These are phyloP conservation scores for Tortricodes alternella DNA, from an alignment of 2,888 invertebrate species.

Conservation along the genomic window DNA sequence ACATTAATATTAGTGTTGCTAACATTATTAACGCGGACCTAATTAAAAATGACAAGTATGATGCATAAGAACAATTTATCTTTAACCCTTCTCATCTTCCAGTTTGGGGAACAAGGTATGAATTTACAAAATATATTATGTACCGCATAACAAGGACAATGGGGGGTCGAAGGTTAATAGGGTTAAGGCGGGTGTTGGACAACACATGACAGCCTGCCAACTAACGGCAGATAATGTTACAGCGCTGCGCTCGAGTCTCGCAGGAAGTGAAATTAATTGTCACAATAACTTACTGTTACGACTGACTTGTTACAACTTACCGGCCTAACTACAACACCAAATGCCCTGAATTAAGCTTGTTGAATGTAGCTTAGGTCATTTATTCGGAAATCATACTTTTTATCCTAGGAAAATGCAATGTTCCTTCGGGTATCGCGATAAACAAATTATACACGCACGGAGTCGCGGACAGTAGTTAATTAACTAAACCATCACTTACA, in stretches of 20 bases:
- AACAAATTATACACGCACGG: too few relatives aligned
- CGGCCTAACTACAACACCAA: not conserved
- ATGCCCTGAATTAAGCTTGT: too few relatives aligned
- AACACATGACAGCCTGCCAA: conserved; percentile 35
- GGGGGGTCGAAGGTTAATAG: conserved; percentile 53
- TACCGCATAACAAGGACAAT: conserved; percentile 29
- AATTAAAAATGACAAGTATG: conserved; percentile 24
- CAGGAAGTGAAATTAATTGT: conserved; percentile 22
- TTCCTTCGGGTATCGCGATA: too few relatives aligned
- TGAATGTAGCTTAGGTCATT: too few relatives aligned
- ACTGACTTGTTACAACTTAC: not conserved
- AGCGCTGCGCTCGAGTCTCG: not conserved
- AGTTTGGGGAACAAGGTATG: conserved; percentile 16
- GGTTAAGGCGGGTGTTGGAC: conserved; percentile 44
- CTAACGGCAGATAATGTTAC: conserved; percentile 27
- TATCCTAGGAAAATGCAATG: too few relatives aligned
- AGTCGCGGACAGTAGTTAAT: too few relatives aligned
- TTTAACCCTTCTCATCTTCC: conserved; percentile 36
- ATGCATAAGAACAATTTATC: conserved; percentile 29
- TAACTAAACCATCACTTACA: too few relatives aligned
- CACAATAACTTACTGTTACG: conserved; percentile 20
- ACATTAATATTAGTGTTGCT: not conserved
- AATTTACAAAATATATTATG: conserved; percentile 30
- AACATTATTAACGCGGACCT: not conserved
- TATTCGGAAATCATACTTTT: too few relatives aligned